These are phyloP conservation scores for Balanococcus diminutus DNA, from an alignment of 2,888 invertebrate genomes.

Conservation along the genomic window DNA sequence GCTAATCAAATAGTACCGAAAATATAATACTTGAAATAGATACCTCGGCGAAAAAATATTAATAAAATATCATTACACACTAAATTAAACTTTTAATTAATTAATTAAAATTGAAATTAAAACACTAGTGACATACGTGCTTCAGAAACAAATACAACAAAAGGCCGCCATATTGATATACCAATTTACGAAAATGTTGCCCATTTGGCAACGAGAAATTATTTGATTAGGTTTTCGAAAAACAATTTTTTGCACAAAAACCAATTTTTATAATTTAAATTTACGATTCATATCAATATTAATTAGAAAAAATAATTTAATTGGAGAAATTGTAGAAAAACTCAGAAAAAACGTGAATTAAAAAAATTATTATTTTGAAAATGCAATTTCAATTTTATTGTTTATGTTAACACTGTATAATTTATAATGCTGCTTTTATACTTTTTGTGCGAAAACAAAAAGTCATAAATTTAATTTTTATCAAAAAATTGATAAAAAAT, in stretches of 20 bases:
- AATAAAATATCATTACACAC: not conserved
- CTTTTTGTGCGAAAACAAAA: not conserved
- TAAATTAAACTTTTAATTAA: not conserved
- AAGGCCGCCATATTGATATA: conserved; percentile 41
- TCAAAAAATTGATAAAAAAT: not conserved
- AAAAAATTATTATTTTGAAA: not conserved
- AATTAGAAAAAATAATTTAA: not conserved
- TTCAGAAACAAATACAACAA: conserved; percentile 27
- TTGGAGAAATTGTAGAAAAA: not conserved
- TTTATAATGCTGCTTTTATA: not conserved
- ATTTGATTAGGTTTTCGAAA: not conserved
- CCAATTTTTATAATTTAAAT: not conserved
- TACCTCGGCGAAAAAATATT: not conserved
- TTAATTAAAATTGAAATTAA: not conserved
- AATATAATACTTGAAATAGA: not conserved
- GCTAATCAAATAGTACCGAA: not conserved
- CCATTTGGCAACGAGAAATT: not conserved
- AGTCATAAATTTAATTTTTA: not conserved
- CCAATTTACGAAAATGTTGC: conserved; percentile 15
- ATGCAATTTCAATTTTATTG: not conserved
- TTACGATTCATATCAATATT: not conserved
- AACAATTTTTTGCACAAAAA: not conserved
- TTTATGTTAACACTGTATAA: not conserved
- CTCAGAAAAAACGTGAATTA: not conserved
- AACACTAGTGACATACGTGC: conserved; percentile 19